Percentiles rank a stretch among this genome's conserved stretches.
Conservation (phyloP, 2,797 vertebrate genomes). For the Picus viridis region DNA sequence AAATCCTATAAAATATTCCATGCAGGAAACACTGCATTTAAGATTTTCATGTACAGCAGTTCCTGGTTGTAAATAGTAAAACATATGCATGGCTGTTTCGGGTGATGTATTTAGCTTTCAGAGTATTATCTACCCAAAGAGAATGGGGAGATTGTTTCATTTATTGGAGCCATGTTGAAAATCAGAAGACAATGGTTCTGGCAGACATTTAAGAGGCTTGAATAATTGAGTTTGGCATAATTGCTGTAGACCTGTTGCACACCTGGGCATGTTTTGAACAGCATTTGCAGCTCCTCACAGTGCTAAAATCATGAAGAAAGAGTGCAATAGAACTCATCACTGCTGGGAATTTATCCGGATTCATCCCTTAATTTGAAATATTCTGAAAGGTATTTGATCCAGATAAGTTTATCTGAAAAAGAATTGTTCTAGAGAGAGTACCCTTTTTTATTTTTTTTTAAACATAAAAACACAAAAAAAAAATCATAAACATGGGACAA, state of each 20-base stretch:
- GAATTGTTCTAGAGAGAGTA: neutral
- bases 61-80: neutral
- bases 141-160: neutral
- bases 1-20: neutral
- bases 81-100: neutral
- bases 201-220: neutral
- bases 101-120: neutral
- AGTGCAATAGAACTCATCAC: neutral
- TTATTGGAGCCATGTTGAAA: neutral
- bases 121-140: neutral
- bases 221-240: rapidly evolving
- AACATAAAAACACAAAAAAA: neutral
- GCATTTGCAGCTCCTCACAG: neutral
- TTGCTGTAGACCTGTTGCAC: neutral
- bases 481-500: neutral
- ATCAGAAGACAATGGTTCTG: neutral
- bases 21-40: neutral
- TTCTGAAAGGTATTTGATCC: neutral
- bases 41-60: neutral
- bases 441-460: neutral
- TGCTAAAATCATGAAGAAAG: neutral
- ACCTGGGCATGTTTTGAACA: neutral
- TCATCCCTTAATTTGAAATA: neutral
- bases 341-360: neutral
- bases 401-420: neutral